These are phyloP conservation scores for Turnix velox DNA, from an alignment of 2,113 vertebrate genomes.

Conservation along the genomic window DNA sequence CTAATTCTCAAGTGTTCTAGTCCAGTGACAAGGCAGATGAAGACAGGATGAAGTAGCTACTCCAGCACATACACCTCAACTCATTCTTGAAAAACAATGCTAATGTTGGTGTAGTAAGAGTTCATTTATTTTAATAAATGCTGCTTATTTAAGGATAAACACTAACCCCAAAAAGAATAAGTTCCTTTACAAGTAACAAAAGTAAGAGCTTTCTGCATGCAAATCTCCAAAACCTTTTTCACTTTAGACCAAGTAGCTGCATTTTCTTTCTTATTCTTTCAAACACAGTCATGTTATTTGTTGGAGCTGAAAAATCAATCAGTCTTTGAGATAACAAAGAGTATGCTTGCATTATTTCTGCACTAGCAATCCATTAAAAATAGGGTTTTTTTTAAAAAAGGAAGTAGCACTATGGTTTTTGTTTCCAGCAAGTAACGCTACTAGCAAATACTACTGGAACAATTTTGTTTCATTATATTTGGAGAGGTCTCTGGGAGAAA, in stretches of 20 bases:
- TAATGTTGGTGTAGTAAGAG: not conserved
- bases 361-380: not conserved
- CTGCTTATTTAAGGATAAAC: not conserved
- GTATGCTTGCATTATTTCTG: not conserved
- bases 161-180: not conserved
- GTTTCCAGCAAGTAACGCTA: not conserved
- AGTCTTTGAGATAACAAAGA: not conserved
- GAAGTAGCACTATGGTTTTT: not conserved
- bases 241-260: not conserved
- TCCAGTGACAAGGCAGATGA: not conserved
- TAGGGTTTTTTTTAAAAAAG: not conserved
- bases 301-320: not conserved
- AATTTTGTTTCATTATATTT: slow-evolving; percentile 81
- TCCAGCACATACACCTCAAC: not conserved
- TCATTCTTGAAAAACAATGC: not conserved
- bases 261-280: not conserved
- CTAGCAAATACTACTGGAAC: slow-evolving; percentile 82
- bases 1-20: not conserved
- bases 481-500: slow-evolving; percentile 86
- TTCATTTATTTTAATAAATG: not conserved
- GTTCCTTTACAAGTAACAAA: not conserved
- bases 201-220: not conserved
- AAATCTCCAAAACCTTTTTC: not conserved
- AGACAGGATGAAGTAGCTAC: not conserved
- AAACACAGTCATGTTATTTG: not conserved